Evolutionary conservation across 2,888 invertebrate genomes (phyloP).

Genomic region (Osmoderma eremita): DNA sequence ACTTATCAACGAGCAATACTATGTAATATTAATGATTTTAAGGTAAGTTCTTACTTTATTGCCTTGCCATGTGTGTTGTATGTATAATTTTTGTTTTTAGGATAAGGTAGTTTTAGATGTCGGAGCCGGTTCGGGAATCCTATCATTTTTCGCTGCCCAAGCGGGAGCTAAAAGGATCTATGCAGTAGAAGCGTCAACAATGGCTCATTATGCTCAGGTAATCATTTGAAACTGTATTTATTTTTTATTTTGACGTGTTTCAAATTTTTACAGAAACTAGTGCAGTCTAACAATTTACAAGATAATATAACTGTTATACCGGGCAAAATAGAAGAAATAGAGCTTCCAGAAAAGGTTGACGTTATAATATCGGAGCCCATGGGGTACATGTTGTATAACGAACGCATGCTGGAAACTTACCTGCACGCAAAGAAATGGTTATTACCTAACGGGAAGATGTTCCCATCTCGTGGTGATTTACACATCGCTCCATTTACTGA

Average conservation of each 20-base stretch:
- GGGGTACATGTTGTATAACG: conserved; percentile 99
- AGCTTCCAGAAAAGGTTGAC: conserved; percentile 94
- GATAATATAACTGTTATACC: conserved; percentile 92
- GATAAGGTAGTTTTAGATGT: conserved; percentile 96
- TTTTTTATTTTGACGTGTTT: conserved; percentile 1
- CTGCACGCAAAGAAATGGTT: conserved; percentile 99
- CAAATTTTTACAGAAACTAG: conserved; percentile 72
- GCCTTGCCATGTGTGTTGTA: background rate
- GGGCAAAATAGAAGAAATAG: conserved; percentile 98
- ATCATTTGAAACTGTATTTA: background rate
- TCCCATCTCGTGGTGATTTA: conserved; percentile 94
- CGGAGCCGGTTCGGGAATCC: conserved; percentile 97
- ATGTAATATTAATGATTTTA: conserved; percentile 91
- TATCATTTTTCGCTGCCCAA: conserved; percentile 98
- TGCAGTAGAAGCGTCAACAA: conserved; percentile 99
- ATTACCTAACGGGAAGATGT: conserved; percentile 94
- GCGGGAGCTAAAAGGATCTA: conserved; percentile 97
- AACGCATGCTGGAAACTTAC: conserved; percentile 98
- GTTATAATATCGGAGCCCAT: conserved; percentile 99
- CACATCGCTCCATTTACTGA: conserved; percentile 98
- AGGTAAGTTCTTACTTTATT: conserved; percentile 57
- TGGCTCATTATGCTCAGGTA: conserved; percentile 94
- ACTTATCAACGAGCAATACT: conserved; percentile 98
- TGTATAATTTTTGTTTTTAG: conserved; percentile 51
- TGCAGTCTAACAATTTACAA: conserved; percentile 87